Conservation (phyloP, 1,140 invertebrate species). For the Drosophila santomea region DNA sequence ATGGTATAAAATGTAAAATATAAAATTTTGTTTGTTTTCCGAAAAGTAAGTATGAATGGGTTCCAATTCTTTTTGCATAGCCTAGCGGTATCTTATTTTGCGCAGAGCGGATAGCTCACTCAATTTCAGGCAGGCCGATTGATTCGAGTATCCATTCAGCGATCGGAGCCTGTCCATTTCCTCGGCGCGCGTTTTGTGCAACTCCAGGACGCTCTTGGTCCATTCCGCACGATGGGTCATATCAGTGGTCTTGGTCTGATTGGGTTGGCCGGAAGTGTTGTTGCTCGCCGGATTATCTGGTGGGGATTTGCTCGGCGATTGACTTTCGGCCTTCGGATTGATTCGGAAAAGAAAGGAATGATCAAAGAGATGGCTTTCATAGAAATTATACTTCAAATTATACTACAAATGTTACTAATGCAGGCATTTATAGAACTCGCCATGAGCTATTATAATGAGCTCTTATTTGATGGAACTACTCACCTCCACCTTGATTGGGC, state of each 20-base stretch:
- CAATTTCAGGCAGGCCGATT: constrained; percentile 2
- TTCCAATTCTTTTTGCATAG: too few relatives aligned
- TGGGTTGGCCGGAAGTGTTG: background rate
- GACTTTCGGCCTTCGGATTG: background rate
- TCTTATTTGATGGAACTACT: background rate
- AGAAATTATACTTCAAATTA: too few relatives aligned
- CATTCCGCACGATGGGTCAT: background rate
- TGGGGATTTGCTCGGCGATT: background rate
- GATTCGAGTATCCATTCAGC: background rate
- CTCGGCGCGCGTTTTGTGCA: background rate
- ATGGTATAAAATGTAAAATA: background rate
- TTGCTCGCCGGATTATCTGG: background rate
- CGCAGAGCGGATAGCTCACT: background rate
- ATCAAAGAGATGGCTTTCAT: background rate
- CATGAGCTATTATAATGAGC: too few relatives aligned
- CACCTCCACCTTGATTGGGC: background rate
- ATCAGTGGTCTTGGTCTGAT: background rate
- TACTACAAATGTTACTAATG: too few relatives aligned
- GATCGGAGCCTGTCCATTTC: background rate
- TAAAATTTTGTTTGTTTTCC: background rate
- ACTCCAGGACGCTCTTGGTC: background rate
- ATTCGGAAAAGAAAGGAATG: background rate
- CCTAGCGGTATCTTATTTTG: background rate
- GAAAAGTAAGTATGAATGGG: too few relatives aligned
- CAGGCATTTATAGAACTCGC: too few relatives aligned